A percentile compares a stretch with the other conserved stretches of the same genome.
These are phyloP conservation scores for Merodon equestris DNA, from an alignment of 2,888 invertebrate genomes.

Conservation along the genomic window DNA sequence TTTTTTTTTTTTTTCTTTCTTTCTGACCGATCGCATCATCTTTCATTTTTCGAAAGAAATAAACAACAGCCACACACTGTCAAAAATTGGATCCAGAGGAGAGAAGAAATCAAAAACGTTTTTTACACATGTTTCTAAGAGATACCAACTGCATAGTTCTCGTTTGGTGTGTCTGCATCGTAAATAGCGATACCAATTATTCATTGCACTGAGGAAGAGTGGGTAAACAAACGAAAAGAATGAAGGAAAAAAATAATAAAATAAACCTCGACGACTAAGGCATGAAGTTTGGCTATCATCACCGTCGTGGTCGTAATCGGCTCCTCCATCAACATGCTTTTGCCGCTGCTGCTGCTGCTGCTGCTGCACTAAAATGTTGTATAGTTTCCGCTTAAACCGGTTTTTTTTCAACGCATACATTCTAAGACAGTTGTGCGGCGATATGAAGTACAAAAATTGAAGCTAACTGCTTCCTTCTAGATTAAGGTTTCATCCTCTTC, in stretches of 20 bases:
- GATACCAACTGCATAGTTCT: conserved; percentile 63
- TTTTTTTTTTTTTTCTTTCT: conserved; percentile 43
- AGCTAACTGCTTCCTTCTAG: conserved; percentile 66
- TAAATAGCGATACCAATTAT: conserved; percentile 67
- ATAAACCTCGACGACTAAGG: conserved; percentile 42
- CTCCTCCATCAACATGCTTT: conserved; percentile 43
- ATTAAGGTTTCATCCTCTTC: conserved; percentile 64
- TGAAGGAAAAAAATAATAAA: too few relatives aligned
- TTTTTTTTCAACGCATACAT: conserved; percentile 72
- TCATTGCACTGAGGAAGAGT: conserved; percentile 42
- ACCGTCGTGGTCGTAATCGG: conserved; percentile 31
- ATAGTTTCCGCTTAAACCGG: conserved; percentile 79
- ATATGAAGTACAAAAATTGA: conserved; percentile 55
- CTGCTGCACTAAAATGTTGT: conserved; percentile 75
- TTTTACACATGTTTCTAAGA: conserved; percentile 67
- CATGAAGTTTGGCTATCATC: conserved; percentile 63
- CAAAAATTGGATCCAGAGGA: conserved; percentile 35
- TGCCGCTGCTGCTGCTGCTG: conserved; percentile 62
- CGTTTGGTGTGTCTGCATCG: conserved; percentile 63
- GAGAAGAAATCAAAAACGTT: conserved; percentile 55
- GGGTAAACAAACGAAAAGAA: conserved; percentile 63
- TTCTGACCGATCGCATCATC: conserved; percentile 60
- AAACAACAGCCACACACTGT: conserved; percentile 64
- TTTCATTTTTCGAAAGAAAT: conserved; percentile 60
- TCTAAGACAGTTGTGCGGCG: conserved; percentile 59